Conservation (phyloP, 2,888 invertebrate species). For the Eupithecia centaureata region DNA sequence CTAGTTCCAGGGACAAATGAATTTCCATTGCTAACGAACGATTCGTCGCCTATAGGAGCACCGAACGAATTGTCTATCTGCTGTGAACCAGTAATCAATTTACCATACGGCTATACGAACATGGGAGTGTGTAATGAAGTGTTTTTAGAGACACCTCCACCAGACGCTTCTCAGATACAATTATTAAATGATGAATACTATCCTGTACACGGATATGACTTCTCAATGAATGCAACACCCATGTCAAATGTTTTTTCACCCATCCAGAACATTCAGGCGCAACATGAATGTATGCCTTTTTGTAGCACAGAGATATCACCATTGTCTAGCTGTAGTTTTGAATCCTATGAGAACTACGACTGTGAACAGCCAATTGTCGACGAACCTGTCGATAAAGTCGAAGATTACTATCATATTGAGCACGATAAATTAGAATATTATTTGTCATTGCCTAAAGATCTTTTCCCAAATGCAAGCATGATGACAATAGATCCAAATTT, state of each 20-base stretch:
- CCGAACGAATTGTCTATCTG: constrained; percentile 17
- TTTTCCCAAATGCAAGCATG: constrained; percentile 65
- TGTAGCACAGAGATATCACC: constrained; percentile 24
- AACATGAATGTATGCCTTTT: constrained; percentile 23
- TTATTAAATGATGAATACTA: constrained; percentile 18
- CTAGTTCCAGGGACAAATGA: constrained; percentile 30
- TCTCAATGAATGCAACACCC: constrained; percentile 8
- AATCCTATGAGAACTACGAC: constrained; percentile 24
- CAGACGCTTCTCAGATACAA: constrained; percentile 3
- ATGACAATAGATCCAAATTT: constrained; percentile 63
- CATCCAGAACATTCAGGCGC: constrained; percentile 17
- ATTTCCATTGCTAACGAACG: constrained; percentile 17
- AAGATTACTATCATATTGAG: background rate
- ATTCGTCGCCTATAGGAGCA: constrained; percentile 17
- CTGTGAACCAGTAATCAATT: constrained; percentile 17
- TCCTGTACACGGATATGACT: constrained; percentile 17
- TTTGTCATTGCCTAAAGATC: constrained; percentile 57
- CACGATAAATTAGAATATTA: constrained; percentile 55
- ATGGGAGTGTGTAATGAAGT: constrained; percentile 15
- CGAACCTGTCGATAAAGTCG: constrained; percentile 17
- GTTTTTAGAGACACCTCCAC: background rate
- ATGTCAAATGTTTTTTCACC: constrained; percentile 20
- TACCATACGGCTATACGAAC: constrained; percentile 16
- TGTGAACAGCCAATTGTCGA: constrained; percentile 23
- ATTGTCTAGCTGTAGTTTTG: constrained; percentile 23